phyloP scores from a whole-genome alignment of 2,888 invertebrate genomes.

The Melieria omissa region DNA sequence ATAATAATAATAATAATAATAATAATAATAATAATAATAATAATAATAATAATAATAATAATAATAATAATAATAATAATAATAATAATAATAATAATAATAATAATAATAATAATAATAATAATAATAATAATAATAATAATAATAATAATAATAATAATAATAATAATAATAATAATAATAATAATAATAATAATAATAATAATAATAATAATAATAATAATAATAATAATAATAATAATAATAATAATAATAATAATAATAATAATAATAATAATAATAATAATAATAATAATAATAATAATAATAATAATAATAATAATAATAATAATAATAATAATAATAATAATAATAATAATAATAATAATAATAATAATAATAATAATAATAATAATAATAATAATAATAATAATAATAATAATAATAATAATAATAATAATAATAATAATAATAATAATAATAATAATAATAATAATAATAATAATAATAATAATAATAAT shows the following conservation, averaged over 20 bases:
- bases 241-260: slow-evolving; percentile 16
- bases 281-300: slow-evolving; percentile 16
- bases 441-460: slow-evolving; percentile 16
- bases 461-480: slow-evolving; percentile 16
- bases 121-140: slow-evolving; percentile 16
- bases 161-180: slow-evolving; percentile 16
- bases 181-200: slow-evolving; percentile 16
- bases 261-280: slow-evolving; percentile 16
- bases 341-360: slow-evolving; percentile 16
- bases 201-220: slow-evolving; percentile 16
- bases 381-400: slow-evolving; percentile 16
- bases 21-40: slow-evolving; percentile 16
- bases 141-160: slow-evolving; percentile 16
- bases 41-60: slow-evolving; percentile 16
- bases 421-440: slow-evolving; percentile 16
- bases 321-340: slow-evolving; percentile 15
- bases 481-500: slow-evolving; percentile 16
- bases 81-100: slow-evolving; percentile 16
- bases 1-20: slow-evolving; percentile 16
- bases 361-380: slow-evolving; percentile 16
- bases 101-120: slow-evolving; percentile 16
- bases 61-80: slow-evolving; percentile 15
- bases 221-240: slow-evolving; percentile 16
- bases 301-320: slow-evolving; percentile 15
- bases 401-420: slow-evolving; percentile 16